A percentile compares a stretch with the other conserved stretches of the same genome.
phyloP scores from a whole-genome alignment of 2,113 vertebrate species.

The mouse (Mus musculus) region GRCm39 chr10:82651501-82652000 shows the following conservation, averaged over 20 bases:
- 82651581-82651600: not conserved
- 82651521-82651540: not conserved
- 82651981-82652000: not conserved
- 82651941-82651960: not conserved
- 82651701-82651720: not conserved
- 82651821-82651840: not conserved
- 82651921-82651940: not conserved
- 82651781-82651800: slow-evolving; percentile 19
- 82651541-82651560: not conserved
- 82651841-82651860: not conserved
- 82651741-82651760: not conserved
- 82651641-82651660: not conserved
- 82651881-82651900: not conserved
- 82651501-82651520: no score
- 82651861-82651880: not conserved
- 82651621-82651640: no score
- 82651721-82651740: not conserved
- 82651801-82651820: not conserved
- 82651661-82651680: not conserved
- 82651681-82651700: not conserved
- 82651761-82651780: not conserved
- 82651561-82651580: no score
- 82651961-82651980: not conserved
- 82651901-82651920: not conserved
- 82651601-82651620: no score